Conservation (phyloP, 2,797 vertebrate species). For the Salarias fasciatus region DNA sequence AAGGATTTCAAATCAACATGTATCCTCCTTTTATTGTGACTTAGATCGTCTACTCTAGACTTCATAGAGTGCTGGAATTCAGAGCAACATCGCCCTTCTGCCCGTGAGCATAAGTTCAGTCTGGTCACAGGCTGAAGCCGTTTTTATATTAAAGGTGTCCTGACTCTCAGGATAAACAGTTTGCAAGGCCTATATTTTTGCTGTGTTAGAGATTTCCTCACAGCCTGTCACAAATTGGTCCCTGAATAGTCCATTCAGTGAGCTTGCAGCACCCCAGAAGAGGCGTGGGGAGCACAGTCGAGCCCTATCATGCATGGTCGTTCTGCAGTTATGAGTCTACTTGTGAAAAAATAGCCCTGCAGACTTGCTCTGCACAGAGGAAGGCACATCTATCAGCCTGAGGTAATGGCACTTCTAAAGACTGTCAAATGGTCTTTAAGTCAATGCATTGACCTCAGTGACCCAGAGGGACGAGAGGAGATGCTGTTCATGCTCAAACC, state of each 20-base stretch:
- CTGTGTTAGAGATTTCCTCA: slow-evolving; percentile 23
- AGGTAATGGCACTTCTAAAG: too few relatives aligned
- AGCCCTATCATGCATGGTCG: slow-evolving; percentile 22
- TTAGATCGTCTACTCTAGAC: too few relatives aligned
- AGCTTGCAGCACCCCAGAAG: slow-evolving; percentile 10
- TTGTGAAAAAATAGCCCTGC: slow-evolving; percentile 11
- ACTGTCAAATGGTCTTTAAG: slow-evolving; percentile 1
- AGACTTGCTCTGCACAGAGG: slow-evolving; percentile 5
- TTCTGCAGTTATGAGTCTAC: slow-evolving; percentile 13
- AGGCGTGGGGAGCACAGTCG: slow-evolving; percentile 8
- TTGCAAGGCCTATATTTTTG: slow-evolving; percentile 26
- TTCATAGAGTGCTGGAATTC: too few relatives aligned
- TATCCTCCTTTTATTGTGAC: too few relatives aligned
- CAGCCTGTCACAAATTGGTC: slow-evolving; percentile 23
- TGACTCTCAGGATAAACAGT: slow-evolving; percentile 19
- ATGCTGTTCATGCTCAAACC: neutral
- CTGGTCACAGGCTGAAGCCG: too few relatives aligned
- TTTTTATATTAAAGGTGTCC: too few relatives aligned
- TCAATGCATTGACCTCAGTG: slow-evolving; percentile 3
- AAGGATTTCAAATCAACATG: too few relatives aligned
- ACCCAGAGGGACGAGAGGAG: neutral
- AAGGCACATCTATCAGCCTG: neutral
- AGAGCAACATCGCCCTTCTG: too few relatives aligned
- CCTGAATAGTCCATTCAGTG: slow-evolving; percentile 30
- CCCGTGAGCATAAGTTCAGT: too few relatives aligned